Percentiles rank a stretch among this genome's conserved stretches.
Conservation (phyloP, 2,888 invertebrate genomes). For the Acanthosoma haemorrhoidale region DNA sequence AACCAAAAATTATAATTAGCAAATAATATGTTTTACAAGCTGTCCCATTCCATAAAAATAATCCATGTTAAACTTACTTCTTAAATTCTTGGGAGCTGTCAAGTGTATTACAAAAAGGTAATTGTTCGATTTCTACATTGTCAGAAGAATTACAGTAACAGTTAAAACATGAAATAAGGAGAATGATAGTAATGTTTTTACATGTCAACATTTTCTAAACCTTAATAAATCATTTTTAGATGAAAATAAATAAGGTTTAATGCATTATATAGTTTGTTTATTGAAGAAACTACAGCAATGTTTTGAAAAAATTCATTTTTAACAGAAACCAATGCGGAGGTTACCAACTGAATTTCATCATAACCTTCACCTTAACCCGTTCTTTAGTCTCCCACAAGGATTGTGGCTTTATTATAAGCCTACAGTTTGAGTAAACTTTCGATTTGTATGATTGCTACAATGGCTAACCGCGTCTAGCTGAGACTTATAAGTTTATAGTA, state of each 20-base stretch:
- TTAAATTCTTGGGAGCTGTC: slow-evolving; percentile 10
- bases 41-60: too few species aligned
- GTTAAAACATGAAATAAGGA: background rate
- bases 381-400: too few species aligned
- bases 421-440: too few species aligned
- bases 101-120: slow-evolving; percentile 13
- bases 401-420: too few species aligned
- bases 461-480: too few species aligned
- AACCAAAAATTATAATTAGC: background rate
- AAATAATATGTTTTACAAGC: background rate
- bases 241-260: too few species aligned
- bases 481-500: too few species aligned
- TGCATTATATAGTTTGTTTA: background rate
- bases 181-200: background rate
- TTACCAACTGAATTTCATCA: background rate
- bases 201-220: background rate
- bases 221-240: background rate
- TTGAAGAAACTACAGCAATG: background rate
- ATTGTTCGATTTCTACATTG: slow-evolving; percentile 8
- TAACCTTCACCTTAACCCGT: background rate
- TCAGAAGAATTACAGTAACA: slow-evolving; percentile 1
- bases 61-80: background rate
- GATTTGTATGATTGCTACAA: too few species aligned
- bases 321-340: background rate
- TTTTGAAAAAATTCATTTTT: background rate